Conservation (phyloP, 2,888 invertebrate species). For the Thecocarcelia acutangulata region DNA sequence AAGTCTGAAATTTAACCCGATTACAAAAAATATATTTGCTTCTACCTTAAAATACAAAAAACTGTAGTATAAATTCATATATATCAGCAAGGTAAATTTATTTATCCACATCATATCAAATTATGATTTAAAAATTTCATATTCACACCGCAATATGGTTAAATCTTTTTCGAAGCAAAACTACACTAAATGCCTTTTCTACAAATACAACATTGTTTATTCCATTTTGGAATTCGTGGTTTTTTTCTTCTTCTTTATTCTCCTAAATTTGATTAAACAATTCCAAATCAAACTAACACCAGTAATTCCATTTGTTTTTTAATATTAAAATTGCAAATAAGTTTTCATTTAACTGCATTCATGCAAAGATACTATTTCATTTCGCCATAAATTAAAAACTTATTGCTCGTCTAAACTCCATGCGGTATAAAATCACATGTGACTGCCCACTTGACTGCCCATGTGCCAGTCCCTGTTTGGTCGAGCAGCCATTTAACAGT, state of each 20-base stretch:
- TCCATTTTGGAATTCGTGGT: not conserved
- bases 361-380: not conserved
- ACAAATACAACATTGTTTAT: not conserved
- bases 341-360: constrained; percentile 61
- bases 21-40: too few species aligned
- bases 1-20: too few species aligned
- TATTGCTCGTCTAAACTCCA: constrained; percentile 6
- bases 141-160: constrained; percentile 16
- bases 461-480: constrained; percentile 1
- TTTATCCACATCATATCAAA: constrained; percentile 14
- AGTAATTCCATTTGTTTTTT: constrained; percentile 61
- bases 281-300: constrained; percentile 60
- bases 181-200: not conserved
- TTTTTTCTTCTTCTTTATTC: constrained; percentile 3
- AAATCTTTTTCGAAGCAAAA: not conserved
- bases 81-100: too few species aligned
- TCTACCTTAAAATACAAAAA: too few species aligned
- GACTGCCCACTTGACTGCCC: constrained; percentile 29
- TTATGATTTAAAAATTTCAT: constrained; percentile 1
- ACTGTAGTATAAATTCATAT: too few species aligned
- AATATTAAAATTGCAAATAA: constrained; percentile 68
- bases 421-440: constrained; percentile 21
- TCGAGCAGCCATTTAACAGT: constrained; percentile 6
- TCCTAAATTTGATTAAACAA: constrained; percentile 45
- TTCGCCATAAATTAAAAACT: constrained; percentile 33